Evolutionary conservation across 2,797 vertebrate species (phyloP).

Genomic region (Enteromius argenteus): DNA sequence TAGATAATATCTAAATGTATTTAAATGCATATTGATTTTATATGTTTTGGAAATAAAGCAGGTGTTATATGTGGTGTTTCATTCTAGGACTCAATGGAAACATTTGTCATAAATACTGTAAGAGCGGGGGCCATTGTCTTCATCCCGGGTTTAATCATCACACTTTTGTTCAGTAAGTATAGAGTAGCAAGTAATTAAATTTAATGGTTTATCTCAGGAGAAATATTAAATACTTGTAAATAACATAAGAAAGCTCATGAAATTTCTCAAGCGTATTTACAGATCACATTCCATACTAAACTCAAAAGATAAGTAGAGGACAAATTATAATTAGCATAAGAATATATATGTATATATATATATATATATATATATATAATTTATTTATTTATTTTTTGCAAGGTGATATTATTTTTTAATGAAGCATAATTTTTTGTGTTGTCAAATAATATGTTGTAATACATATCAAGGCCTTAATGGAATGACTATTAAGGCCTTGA

Average conservation of each 20-base stretch:
- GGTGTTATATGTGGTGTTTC: slow-evolving; percentile 7
- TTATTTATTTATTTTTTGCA: no score
- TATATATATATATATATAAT: no score
- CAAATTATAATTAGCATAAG: background rate
- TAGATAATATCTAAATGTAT: background rate
- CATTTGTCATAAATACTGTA: slow-evolving; percentile 66
- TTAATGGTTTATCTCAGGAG: background rate
- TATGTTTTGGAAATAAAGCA: background rate
- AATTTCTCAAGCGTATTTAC: background rate
- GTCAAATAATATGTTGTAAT: no score
- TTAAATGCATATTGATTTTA: background rate
- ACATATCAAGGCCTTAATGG: no score
- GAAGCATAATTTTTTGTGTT: no score
- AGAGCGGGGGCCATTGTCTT: slow-evolving; percentile 69
- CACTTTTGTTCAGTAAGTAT: slow-evolving; percentile 66
- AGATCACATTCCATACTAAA: background rate
- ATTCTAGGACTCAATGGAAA: slow-evolving; percentile 39
- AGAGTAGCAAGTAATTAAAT: background rate
- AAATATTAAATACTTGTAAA: slow-evolving; percentile 8
- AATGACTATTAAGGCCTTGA: no score
- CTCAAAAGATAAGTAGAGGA: background rate
- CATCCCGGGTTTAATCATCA: slow-evolving; percentile 68
- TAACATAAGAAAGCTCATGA: background rate
- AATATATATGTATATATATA: background rate
- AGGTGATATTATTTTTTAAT: no score